phyloP scores from a whole-genome alignment of 1,140 invertebrate genomes.

The Idris sp. region DNA sequence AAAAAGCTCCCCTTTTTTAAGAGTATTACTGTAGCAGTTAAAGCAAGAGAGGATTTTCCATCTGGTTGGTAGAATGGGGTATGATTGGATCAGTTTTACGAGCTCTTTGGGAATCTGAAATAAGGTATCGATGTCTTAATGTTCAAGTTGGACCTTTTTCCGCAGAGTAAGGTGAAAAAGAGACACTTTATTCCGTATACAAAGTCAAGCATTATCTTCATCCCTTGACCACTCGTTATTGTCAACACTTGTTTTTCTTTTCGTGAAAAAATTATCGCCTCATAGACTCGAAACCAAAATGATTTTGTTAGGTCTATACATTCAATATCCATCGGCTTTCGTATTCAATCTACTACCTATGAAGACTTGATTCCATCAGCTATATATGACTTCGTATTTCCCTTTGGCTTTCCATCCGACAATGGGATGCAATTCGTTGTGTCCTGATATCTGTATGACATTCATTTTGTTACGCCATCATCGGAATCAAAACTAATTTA shows the following conservation, averaged over 20 bases:
- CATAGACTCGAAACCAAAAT: conserved; percentile 36
- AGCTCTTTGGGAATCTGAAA: conserved; percentile 73
- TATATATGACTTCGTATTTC: conserved; percentile 57
- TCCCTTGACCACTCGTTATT: conserved; percentile 21
- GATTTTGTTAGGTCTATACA: conserved; percentile 51
- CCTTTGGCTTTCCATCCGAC: conserved; percentile 42
- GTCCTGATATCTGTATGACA: conserved; percentile 57
- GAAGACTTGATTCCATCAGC: conserved; percentile 56
- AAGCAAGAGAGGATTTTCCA: conserved; percentile 44
- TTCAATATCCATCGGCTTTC: conserved; percentile 53
- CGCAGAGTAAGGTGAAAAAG: conserved; percentile 24
- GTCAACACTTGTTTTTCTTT: conserved; percentile 8
- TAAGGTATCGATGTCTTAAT: conserved; percentile 49
- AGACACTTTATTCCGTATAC: conserved; percentile 31
- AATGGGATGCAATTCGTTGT: conserved; percentile 60
- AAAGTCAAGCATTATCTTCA: conserved; percentile 36
- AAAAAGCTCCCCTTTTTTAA: conserved; percentile 33
- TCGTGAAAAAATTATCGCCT: conserved; percentile 30
- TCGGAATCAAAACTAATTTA: conserved; percentile 56
- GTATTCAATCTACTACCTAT: conserved; percentile 52
- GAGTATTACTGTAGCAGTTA: conserved; percentile 35
- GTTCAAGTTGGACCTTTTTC: conserved; percentile 33
- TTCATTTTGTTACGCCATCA: conserved; percentile 58
- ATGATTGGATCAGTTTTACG: conserved; percentile 80
- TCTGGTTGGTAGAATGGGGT: conserved; percentile 43